Conservation (phyloP, 2,113 vertebrate species). For the Bettongia penicillata region DNA sequence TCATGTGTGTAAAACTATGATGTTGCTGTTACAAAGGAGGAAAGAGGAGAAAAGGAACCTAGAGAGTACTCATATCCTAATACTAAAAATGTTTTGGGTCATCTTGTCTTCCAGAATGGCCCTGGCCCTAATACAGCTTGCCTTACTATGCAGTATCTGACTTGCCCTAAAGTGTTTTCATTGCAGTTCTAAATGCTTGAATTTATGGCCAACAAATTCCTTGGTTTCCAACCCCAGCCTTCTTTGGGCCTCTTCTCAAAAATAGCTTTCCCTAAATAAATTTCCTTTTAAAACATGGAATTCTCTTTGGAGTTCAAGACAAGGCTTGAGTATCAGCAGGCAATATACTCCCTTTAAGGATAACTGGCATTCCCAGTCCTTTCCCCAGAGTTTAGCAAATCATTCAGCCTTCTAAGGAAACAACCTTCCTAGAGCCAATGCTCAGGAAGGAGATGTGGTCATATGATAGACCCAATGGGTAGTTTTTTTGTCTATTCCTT, state of each 20-base stretch:
- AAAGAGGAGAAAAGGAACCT: background rate
- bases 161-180: background rate
- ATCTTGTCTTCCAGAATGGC: background rate
- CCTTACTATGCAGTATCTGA: background rate
- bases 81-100: background rate
- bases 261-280: background rate
- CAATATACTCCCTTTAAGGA: background rate
- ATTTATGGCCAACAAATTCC: background rate
- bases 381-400: background rate
- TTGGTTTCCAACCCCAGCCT: background rate
- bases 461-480: background rate
- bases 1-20: background rate
- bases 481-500: background rate
- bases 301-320: background rate
- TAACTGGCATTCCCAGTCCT: background rate
- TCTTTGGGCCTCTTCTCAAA: background rate
- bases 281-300: background rate
- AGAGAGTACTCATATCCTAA: background rate
- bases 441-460: background rate
- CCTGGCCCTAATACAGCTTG: background rate
- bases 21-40: background rate
- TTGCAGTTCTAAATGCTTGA: background rate
- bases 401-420: constrained; percentile 19
- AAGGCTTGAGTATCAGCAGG: background rate
- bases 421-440: background rate